A percentile compares a stretch with the other conserved stretches of the same genome.
phyloP scores from a whole-genome alignment of 1,140 invertebrate species.

The Pseudomyrmex concolor region DNA sequence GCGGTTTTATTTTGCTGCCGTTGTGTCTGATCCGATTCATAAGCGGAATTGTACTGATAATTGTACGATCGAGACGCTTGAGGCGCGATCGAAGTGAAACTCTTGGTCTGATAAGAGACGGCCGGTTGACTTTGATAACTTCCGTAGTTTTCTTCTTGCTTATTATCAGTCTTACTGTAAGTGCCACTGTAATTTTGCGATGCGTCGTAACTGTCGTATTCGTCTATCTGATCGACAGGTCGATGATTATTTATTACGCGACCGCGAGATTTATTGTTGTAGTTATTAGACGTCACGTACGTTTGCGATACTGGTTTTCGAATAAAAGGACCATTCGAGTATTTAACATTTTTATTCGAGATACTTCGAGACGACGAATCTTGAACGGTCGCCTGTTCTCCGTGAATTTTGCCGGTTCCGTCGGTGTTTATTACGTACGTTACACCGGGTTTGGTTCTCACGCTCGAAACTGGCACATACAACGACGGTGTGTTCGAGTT shows the following conservation, averaged over 20 bases:
- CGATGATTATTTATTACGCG: slow-evolving; percentile 22
- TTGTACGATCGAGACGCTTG: slow-evolving; percentile 73
- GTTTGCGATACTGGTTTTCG: slow-evolving; percentile 72
- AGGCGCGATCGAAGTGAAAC: slow-evolving; percentile 61
- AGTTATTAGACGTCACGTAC: slow-evolving; percentile 73
- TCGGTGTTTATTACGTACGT: slow-evolving; percentile 76
- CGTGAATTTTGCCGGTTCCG: slow-evolving; percentile 71
- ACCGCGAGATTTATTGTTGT: slow-evolving; percentile 49
- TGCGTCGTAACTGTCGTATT: slow-evolving; percentile 77
- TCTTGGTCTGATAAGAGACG: slow-evolving; percentile 72
- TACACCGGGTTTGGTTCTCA: slow-evolving; percentile 76
- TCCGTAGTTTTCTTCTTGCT: slow-evolving; percentile 58
- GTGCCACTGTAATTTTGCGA: slow-evolving; percentile 54
- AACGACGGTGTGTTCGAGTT: slow-evolving; percentile 54
- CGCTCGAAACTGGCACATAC: slow-evolving; percentile 60
- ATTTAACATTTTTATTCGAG: slow-evolving; percentile 66
- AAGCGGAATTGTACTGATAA: slow-evolving; percentile 78
- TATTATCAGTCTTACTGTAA: slow-evolving; percentile 40
- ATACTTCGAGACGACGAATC: slow-evolving; percentile 3
- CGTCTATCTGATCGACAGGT: slow-evolving; percentile 52
- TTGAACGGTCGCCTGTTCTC: slow-evolving; percentile 23
- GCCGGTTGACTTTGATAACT: slow-evolving; percentile 60
- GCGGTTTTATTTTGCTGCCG: slow-evolving; percentile 71
- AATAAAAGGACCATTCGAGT: slow-evolving; percentile 61
- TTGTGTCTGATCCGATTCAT: slow-evolving; percentile 71